Evolutionary conservation across 1,140 invertebrate genomes (phyloP).

Genomic region (Idris sp.): DNA sequence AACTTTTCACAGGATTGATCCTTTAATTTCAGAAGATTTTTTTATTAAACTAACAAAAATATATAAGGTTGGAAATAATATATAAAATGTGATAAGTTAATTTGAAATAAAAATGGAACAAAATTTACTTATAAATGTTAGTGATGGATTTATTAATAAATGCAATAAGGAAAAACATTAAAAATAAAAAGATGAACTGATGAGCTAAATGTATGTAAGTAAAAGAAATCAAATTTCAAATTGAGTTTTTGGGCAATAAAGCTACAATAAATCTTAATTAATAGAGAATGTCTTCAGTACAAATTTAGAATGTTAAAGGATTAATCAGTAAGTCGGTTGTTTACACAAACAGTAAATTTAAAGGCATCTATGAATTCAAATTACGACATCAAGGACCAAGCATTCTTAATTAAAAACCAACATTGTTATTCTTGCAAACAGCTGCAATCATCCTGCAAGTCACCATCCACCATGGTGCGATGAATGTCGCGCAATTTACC

Average conservation of each 20-base stretch:
- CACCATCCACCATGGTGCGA: conserved; percentile 15
- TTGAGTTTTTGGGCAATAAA: conserved; percentile 1
- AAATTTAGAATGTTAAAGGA: conserved; percentile 36
- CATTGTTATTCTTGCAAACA: conserved; percentile 39
- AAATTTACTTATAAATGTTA: no score
- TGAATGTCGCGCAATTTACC: conserved; percentile 37
- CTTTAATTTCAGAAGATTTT: no score
- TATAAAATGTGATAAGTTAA: no score
- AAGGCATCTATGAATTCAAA: conserved; percentile 46
- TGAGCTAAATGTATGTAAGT: not conserved
- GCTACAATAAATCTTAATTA: conserved; percentile 39
- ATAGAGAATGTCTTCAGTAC: conserved; percentile 19
- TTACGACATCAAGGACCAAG: conserved; percentile 33
- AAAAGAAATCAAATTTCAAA: not conserved
- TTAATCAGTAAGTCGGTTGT: conserved; percentile 37
- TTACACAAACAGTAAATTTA: conserved; percentile 24
- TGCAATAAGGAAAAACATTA: no score
- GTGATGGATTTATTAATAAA: no score
- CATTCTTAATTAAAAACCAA: conserved; percentile 53
- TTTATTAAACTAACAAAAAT: no score
- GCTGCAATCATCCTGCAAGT: conserved; percentile 17
- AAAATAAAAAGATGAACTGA: not conserved
- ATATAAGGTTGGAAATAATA: no score
- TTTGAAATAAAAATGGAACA: no score
- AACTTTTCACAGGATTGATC: no score